Base-by-base conservation (phyloP, 2,113 vertebrate genomes). In the Tetraodon nigroviridis region DNA sequence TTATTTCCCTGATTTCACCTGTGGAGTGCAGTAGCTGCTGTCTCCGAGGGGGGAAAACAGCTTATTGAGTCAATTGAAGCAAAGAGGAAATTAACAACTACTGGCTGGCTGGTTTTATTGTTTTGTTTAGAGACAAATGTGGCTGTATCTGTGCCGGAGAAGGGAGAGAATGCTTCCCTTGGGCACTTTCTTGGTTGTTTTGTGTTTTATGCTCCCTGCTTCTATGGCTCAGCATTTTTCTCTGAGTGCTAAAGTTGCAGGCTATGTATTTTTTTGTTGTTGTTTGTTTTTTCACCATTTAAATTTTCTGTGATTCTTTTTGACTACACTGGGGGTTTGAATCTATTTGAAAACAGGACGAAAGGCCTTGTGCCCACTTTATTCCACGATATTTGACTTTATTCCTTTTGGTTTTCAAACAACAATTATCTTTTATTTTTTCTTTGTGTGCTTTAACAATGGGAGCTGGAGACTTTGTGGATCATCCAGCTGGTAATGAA, bases 41-140 rank as follows among this genome's bases (percentile, higher is more conserved):
- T 61, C 79, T 83, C 62, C 37, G 22, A 69, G 70, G 76, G 73
- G 58, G 54, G 6, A 14, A 61, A 50, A 60, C 61, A 48, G 51
- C 73, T 71, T 75, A 86, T 69, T 72, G 79, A 79, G 72, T 76
- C 76, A 78, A 75, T 80, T 66, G 69, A 78, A 81, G 80, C 73
- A 72, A 75, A 72, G 59, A 78, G 81, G 78, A 86, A 87, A 86
- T 85, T 80, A 87, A 87, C 78, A 71, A 63, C 76, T 73, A 63
- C 73, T 73, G 79, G 81, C 83, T 85, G 81, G 71, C 70, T 87
- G 78, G 57, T 84, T 87, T 86, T 86, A 84, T 80, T 80, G 80
- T 76, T 86, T 84, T 82, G 69, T 81, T 79, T 73, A 63, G 71
- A 71, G 73, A 81, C 58, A 73, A 83, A 83, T 79, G 77, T 40